Evolutionary conservation across 2,888 invertebrate genomes (phyloP), one percentile per base, ranked within the genome.

Genomic region (Camptogramma bilineatum): DNA sequence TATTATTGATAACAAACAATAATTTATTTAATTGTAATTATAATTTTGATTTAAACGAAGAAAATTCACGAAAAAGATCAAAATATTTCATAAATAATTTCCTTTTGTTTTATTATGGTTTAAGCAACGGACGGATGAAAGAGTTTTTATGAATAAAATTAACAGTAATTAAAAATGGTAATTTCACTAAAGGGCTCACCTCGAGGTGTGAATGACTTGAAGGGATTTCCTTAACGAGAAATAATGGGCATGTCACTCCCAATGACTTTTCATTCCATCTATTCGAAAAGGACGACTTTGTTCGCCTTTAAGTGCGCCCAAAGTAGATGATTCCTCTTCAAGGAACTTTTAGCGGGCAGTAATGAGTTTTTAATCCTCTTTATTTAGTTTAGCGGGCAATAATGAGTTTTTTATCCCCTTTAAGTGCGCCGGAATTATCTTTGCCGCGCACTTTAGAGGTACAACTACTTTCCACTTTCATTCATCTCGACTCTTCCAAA

Each of bases 161-260:
- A 85, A 79, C 77, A 78, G 76, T 81, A 85, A 87, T 86, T 87
- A 87, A 79, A 77, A 75, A 83, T 82, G 77, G 69, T 76, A 80
- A 83, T 81, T 73, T 74, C 19, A 66, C 67, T 59, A 71, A 56
- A 68, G 44, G 62, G 52, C 74, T 70, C 73, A 72, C 64, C 67
- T 73, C 55, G 83, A 88, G 83, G 92, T 90, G 93, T 87, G 86
- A 91, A 91, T 89, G 85, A 88, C 80, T 39, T 82, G 80, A 85
- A 86, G 84, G 87, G 83, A 79, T 84, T 81, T 78, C 82, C 86
- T 70, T 70, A 85, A 84, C 84, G 87, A 91, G 87, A 91, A 89
- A 91, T 93, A 93, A 92, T 93, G 89, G 93, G 89, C 91, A 93
- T 93, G 93, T 93, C 93, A 93, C 93, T 93, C 92, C 92, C 93